Evolutionary conservation across 2,113 vertebrate species (phyloP).

Genomic region (Mesoclemmys tuberculata): DNA sequence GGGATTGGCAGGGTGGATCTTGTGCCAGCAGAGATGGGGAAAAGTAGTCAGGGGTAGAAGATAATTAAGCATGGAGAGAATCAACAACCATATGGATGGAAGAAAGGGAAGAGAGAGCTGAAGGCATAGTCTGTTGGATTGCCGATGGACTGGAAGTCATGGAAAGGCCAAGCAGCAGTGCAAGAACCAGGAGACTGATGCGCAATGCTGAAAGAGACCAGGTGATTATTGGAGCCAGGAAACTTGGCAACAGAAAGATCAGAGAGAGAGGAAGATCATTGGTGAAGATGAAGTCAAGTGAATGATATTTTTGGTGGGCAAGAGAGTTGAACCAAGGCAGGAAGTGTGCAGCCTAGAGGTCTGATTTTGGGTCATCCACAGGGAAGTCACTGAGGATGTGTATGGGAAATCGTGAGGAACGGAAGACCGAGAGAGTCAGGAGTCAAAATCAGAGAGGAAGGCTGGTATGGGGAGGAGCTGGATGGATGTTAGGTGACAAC

Average conservation of each 20-base stretch:
- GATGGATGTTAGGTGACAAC: neutral
- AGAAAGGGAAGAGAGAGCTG: neutral
- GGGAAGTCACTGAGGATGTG: neutral
- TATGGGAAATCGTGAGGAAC: neutral
- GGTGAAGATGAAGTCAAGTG: neutral
- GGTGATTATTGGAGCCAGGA: no score
- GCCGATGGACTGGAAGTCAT: neutral
- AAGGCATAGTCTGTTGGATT: neutral
- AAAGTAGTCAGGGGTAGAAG: no score
- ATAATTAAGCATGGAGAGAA: neutral
- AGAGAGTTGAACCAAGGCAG: neutral
- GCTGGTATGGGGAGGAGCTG: neutral
- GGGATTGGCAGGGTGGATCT: no score
- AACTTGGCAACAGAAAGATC: neutral
- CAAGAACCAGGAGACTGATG: neutral
- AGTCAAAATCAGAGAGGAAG: neutral
- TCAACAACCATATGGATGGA: neutral
- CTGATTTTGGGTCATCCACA: neutral
- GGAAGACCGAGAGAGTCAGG: neutral
- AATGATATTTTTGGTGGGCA: neutral
- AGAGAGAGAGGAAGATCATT: neutral
- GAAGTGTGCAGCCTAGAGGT: neutral
- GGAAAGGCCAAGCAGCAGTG: neutral
- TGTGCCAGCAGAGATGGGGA: no score
- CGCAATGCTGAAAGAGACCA: neutral